Evolutionary conservation across 2,888 invertebrate species (phyloP), one percentile per base, ranked within the genome.

Genomic region (Clunio marinus): DNA sequence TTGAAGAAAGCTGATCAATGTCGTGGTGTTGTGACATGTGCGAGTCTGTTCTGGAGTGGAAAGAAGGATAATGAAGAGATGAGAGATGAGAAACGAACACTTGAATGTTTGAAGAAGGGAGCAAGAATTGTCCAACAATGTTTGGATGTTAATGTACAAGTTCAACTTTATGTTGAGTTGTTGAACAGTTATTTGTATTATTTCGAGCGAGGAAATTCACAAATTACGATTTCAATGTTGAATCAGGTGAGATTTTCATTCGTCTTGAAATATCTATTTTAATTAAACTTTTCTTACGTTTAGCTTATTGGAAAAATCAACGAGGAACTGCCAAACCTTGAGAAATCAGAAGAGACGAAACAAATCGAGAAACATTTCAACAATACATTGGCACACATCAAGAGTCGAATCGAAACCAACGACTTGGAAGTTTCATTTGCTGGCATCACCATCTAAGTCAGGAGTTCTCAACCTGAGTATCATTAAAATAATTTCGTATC

Each of bases 1-100:
- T 82, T 99, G 27, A 96, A 98, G 81, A 99, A 99, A 75, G 96
- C 97, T 0, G 99, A 99, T 81, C 99, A 99, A 77, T 96, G 96
- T 74, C 83, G 97, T 41, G 97, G 94, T 0, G 95, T 97, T 0
- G 91, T 93, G 0, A 86, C 91, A 0, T 96, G 96, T 76, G 92
- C 98, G 0, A 95, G 97, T 77, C 84, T 99, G 70, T 99, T 97
- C 82, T 99, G 99, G 99, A 94, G 94, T 71, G 93, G 92, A 15
- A 87, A 89, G 71, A 77, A 78, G 76, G 78, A 78, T 70, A 78
- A 78, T 5, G 76, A 78, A 71, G 78, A 93, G 81, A 85, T 95
- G 78, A 90, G 89, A 72, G 96, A 99, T 77, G 92, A 93, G 2
- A 89, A 91, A 72, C 86, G 93, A 27, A 97, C 94, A 0, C 82